Conservation (phyloP, 2,888 invertebrate species). For the Lapara coniferarum region DNA sequence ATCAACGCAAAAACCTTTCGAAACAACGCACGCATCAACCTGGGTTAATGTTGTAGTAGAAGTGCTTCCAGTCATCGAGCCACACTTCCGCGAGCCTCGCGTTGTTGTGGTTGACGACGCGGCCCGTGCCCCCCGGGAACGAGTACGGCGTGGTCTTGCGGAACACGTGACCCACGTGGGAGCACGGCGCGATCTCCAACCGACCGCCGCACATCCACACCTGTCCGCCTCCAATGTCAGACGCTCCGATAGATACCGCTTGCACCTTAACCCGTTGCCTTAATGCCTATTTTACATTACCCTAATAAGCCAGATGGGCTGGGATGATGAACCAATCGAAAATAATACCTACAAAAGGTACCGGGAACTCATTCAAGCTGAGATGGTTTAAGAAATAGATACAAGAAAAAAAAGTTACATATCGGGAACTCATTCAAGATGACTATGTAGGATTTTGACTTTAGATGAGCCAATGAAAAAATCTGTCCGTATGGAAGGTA, state of each 20-base stretch:
- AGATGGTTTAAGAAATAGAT: no score
- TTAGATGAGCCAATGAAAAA: no score
- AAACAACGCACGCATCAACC: constrained; percentile 78
- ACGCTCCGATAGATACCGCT: background rate
- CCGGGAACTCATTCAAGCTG: no score
- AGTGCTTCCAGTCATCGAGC: constrained; percentile 99
- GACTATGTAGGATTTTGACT: no score
- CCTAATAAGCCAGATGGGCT: no score
- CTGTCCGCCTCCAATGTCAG: constrained; percentile 74
- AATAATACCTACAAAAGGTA: no score
- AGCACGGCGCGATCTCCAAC: constrained; percentile 97
- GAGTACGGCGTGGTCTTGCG: constrained; percentile 99
- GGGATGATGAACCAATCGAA: no score
- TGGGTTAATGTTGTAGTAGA: constrained; percentile 99
- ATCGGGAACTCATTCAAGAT: no score
- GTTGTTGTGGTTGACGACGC: constrained; percentile 99
- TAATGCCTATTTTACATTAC: no score
- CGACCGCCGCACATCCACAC: constrained; percentile 99
- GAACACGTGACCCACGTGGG: constrained; percentile 98
- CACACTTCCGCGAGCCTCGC: constrained; percentile 99
- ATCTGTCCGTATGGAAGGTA: no score
- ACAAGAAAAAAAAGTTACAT: no score
- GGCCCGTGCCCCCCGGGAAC: constrained; percentile 98
- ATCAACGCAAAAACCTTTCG: constrained; percentile 3
- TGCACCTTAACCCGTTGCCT: no score